A percentile compares a stretch with the other conserved stretches of the same genome.
phyloP scores from a whole-genome alignment of 2,797 vertebrate species.

The Sebastolobus altivelis region DNA sequence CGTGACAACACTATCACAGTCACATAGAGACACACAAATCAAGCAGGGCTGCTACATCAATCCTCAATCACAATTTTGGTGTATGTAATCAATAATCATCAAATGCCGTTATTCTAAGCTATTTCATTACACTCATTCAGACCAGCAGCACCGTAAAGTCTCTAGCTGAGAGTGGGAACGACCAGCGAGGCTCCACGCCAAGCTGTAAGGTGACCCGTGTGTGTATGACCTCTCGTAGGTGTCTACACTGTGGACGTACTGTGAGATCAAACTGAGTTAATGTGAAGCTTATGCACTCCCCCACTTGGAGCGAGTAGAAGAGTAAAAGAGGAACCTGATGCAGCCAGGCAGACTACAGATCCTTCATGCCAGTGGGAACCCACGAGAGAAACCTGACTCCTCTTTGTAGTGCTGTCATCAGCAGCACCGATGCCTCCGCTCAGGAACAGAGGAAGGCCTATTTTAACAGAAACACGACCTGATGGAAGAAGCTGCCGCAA shows the following conservation, averaged over 20 bases:
- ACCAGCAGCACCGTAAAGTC: background rate
- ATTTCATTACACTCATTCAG: background rate
- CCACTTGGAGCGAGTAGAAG: constrained; percentile 12
- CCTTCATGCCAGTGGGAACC: constrained; percentile 49
- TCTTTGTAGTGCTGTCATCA: constrained; percentile 75
- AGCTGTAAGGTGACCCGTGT: constrained; percentile 16
- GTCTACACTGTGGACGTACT: constrained; percentile 17
- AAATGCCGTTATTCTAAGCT: background rate
- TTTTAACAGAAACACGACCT: constrained; percentile 52
- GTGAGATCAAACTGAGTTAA: constrained; percentile 45
- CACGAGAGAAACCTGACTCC: constrained; percentile 66
- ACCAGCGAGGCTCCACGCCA: constrained; percentile 17
- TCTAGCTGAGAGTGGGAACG: background rate
- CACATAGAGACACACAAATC: background rate
- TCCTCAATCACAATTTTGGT: background rate
- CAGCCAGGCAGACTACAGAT: constrained; percentile 53
- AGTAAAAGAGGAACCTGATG: constrained; percentile 62
- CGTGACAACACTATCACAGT: too few relatives aligned
- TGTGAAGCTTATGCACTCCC: constrained; percentile 41
- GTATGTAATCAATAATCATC: background rate
- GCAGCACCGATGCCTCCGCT: constrained; percentile 50
- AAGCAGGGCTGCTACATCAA: background rate
- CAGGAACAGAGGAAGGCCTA: constrained; percentile 59
- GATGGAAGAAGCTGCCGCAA: constrained; percentile 26
- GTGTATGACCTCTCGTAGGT: constrained; percentile 25